These are phyloP conservation scores for Pungitius pungitius DNA, from an alignment of 2,113 vertebrate species.

Conservation along the genomic window DNA sequence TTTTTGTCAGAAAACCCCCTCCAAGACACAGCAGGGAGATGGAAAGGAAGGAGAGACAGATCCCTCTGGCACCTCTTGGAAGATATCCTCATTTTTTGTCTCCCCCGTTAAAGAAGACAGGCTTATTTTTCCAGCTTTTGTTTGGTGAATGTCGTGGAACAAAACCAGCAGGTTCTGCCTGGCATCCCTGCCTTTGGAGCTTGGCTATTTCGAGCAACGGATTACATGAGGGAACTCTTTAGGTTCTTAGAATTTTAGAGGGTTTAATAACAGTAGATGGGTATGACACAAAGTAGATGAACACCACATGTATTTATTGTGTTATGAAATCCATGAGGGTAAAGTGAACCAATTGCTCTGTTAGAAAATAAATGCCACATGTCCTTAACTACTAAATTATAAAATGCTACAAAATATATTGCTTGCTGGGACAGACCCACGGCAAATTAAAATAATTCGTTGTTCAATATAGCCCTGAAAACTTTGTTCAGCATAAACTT, in stretches of 20 bases:
- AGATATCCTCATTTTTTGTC: slow-evolving; percentile 71
- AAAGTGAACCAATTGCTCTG: neutral
- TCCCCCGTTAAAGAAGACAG: slow-evolving; percentile 58
- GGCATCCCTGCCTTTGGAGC: slow-evolving; percentile 52
- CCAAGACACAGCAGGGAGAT: slow-evolving; percentile 57
- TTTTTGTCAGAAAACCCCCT: slow-evolving; percentile 68
- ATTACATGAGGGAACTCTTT: slow-evolving; percentile 46
- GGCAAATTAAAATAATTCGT: neutral
- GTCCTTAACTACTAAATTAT: no score
- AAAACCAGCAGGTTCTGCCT: slow-evolving; percentile 67
- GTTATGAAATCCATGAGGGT: neutral
- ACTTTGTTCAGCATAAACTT: neutral
- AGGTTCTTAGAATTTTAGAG: slow-evolving; percentile 32
- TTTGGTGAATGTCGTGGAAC: slow-evolving; percentile 66
- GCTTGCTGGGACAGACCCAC: neutral
- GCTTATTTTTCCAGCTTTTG: slow-evolving; percentile 69
- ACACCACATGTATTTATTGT: neutral
- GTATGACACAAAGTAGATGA: neutral
- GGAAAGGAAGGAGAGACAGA: slow-evolving; percentile 64
- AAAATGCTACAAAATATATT: neutral
- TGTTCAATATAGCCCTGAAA: neutral
- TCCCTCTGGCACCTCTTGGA: slow-evolving; percentile 70
- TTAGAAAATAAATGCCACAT: no score
- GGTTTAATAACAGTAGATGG: slow-evolving; percentile 15
- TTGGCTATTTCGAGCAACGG: slow-evolving; percentile 53